Base-by-base conservation (phyloP, 2,888 invertebrate species). In the Stramonita haemastoma region DNA sequence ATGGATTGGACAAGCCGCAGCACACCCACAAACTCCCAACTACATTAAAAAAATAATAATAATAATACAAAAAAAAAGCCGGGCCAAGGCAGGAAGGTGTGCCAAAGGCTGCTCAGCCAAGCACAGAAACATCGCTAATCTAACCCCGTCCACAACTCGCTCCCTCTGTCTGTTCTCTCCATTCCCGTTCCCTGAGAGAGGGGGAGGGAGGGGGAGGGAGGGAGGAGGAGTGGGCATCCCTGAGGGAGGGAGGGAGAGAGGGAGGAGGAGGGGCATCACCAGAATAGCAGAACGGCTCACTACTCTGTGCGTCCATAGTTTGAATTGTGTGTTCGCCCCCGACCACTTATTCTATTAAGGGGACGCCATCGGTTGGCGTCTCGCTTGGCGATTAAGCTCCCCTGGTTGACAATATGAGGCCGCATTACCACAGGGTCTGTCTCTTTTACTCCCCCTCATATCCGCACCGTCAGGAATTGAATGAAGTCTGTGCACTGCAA, bases 301-400 rank as follows among this genome's bases (percentile, higher is more conserved):
- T 88, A 34, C 81, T 88, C 88, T 81, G 22, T 79, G 66, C n/a
- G 19, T 32, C 34, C 32, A 32, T 0, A 32, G 66, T 77, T 4
- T 83, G 88, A 81, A 83, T 88, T 46, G 79, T n/a, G 83, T 32
- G 34, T n/a, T n/a, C 34, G 36, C 46, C 46, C 46, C 46, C 46
- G 46, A 34, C 77, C 88, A 83, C 88, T 88, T 88, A 88, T 77
- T 88, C 88, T 83, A 88, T 88, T 88, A 88, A 88, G 88, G 81
- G 32, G 32, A 81, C 32, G 77, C 56, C 88, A 81, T 57, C 81
- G 88, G 17, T 81, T 81, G 57, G 81, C 83, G 87, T 88, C 88
- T 83, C 88, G 83, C 77, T 19, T 83, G 32, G 60, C 79, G 26
- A 88, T 88, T 88, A 88, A 56, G 34, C 36, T 32, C 83, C 29